These are phyloP conservation scores for Biston betularia DNA, from an alignment of 2,888 invertebrate species.

Conservation along the genomic window DNA sequence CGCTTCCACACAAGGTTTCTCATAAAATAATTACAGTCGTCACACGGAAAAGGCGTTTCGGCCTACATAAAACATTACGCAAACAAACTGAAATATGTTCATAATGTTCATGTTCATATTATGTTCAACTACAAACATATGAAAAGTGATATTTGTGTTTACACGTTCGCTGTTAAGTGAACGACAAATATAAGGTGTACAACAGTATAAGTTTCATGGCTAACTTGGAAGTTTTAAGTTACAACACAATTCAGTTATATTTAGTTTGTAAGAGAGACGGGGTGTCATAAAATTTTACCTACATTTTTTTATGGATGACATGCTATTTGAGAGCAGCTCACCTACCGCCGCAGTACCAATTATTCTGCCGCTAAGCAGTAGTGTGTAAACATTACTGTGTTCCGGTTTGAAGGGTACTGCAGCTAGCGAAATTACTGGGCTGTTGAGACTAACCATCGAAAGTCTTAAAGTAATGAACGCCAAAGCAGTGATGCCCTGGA, in stretches of 20 bases:
- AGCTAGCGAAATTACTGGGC: no score
- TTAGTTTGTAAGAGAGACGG: background rate
- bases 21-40: constrained; percentile 56
- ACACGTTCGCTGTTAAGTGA: constrained; percentile 46
- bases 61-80: constrained; percentile 50
- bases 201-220: constrained; percentile 43
- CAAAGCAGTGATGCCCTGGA: no score
- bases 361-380: no score
- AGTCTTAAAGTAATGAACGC: no score
- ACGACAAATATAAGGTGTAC: constrained; percentile 44
- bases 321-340: no score
- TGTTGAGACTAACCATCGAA: no score
- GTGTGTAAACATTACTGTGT: no score
- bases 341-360: no score
- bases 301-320: no score
- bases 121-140: constrained; percentile 36
- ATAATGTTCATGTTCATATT: constrained; percentile 33
- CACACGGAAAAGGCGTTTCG: constrained; percentile 50
- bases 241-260: constrained; percentile 2
- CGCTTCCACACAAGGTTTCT: constrained; percentile 44
- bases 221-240: constrained; percentile 21
- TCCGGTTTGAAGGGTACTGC: no score
- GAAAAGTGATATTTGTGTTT: constrained; percentile 49
- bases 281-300: background rate
- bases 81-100: constrained; percentile 35